phyloP scores from a whole-genome alignment of 2,113 vertebrate species.

The Promerops cafer region DNA sequence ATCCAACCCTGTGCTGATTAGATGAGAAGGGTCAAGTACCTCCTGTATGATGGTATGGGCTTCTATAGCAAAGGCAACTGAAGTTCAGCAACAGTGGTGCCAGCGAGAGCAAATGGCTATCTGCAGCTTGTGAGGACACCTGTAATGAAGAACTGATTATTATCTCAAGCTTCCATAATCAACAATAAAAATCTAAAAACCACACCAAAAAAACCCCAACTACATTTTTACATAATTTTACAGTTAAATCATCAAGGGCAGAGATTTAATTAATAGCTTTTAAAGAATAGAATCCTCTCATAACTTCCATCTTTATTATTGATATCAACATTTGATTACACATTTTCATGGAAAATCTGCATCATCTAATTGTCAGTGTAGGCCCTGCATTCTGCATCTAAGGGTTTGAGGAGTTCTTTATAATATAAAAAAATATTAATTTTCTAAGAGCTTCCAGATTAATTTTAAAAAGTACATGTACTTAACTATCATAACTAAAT shows the following conservation, averaged over 20 bases:
- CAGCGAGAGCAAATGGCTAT: not conserved
- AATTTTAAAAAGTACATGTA: not conserved
- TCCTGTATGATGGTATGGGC: not conserved
- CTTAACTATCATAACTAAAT: not conserved
- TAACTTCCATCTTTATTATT: not conserved
- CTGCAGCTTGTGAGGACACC: not conserved
- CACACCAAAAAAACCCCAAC: not conserved
- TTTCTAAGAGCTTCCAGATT: not conserved
- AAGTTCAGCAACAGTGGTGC: not conserved
- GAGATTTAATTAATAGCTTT: not conserved
- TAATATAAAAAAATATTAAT: not conserved
- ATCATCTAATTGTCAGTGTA: not conserved
- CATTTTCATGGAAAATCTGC: not conserved
- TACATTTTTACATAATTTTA: not conserved
- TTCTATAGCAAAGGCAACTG: not conserved
- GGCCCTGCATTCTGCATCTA: not conserved
- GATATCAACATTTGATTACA: not conserved
- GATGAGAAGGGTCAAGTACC: not conserved
- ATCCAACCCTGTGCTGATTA: not conserved
- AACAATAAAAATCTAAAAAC: not conserved
- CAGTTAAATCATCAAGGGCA: not conserved
- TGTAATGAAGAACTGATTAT: constrained; percentile 1
- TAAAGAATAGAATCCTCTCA: not conserved
- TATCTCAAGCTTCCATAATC: not conserved
- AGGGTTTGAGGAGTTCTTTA: not conserved